Conservation (phyloP, 2,888 invertebrate species). For the Polyommatus icarus region DNA sequence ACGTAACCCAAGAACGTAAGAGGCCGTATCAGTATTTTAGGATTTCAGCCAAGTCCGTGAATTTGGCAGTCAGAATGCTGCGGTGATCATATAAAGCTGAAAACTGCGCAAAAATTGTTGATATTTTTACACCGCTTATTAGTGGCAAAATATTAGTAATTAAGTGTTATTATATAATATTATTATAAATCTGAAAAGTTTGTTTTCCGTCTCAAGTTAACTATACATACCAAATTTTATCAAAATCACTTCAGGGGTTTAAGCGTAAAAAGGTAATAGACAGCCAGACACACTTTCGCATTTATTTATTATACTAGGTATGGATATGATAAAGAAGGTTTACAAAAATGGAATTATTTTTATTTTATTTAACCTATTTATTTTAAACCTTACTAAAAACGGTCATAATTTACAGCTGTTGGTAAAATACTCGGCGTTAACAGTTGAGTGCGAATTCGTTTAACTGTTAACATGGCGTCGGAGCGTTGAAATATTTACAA, state of each 20-base stretch:
- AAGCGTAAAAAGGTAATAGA: too few species aligned
- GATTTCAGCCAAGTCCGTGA: slow-evolving; percentile 11
- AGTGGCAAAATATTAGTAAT: too few species aligned
- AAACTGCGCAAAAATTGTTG: neutral
- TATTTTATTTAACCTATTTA: neutral
- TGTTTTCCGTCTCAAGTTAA: too few species aligned
- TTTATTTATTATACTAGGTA: too few species aligned
- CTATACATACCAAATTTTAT: too few species aligned
- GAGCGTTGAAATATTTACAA: slow-evolving; percentile 17
- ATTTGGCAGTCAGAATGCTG: slow-evolving; percentile 13
- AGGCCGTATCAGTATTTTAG: slow-evolving; percentile 10
- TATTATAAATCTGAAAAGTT: neutral
- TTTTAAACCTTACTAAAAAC: neutral
- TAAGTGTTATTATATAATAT: too few species aligned
- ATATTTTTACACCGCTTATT: neutral
- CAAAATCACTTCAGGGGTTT: too few species aligned
- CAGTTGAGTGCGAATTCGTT: slow-evolving; percentile 10
- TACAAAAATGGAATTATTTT: too few species aligned
- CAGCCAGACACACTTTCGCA: too few species aligned
- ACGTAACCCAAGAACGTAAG: neutral
- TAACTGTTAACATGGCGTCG: neutral
- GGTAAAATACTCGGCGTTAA: neutral
- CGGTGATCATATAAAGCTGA: neutral
- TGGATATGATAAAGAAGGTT: too few species aligned
- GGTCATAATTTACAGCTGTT: neutral